Evolutionary conservation across 2,888 invertebrate species (phyloP).

Genomic region (Andrena marginata): DNA sequence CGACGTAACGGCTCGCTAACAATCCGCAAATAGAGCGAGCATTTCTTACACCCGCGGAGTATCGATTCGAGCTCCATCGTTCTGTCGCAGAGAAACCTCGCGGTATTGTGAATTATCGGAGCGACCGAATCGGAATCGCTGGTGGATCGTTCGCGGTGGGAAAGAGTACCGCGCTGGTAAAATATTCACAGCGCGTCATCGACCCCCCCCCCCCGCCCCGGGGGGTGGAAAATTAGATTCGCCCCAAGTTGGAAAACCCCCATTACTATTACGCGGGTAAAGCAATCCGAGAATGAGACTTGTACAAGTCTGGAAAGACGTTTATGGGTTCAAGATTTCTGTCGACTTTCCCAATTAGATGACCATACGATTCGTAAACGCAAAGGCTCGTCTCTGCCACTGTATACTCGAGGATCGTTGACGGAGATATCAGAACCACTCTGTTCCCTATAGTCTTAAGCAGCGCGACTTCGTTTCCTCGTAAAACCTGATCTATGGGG

Average conservation of each 20-base stretch:
- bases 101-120: conserved; percentile 52
- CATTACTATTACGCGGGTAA: conserved; percentile 67
- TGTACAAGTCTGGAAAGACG: conserved; percentile 45
- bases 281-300: conserved; percentile 66
- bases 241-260: conserved; percentile 69
- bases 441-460: no score
- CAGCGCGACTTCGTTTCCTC: neutral
- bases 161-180: conserved; percentile 62
- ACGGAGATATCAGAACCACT: no score
- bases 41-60: conserved; percentile 4
- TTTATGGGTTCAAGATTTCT: conserved; percentile 43
- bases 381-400: no score
- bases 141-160: conserved; percentile 50
- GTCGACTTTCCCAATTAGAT: neutral
- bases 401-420: no score
- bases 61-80: conserved; percentile 27
- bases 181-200: conserved; percentile 72
- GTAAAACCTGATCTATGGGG: conserved; percentile 45
- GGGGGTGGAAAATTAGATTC: conserved; percentile 70
- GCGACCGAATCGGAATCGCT: conserved; percentile 61
- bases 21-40: neutral
- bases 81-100: conserved; percentile 29
- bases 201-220: no score
- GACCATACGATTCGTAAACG: no score
- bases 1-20: neutral